Evolutionary conservation across 2,888 invertebrate genomes (phyloP).

Genomic region (Pollenia amentaria): DNA sequence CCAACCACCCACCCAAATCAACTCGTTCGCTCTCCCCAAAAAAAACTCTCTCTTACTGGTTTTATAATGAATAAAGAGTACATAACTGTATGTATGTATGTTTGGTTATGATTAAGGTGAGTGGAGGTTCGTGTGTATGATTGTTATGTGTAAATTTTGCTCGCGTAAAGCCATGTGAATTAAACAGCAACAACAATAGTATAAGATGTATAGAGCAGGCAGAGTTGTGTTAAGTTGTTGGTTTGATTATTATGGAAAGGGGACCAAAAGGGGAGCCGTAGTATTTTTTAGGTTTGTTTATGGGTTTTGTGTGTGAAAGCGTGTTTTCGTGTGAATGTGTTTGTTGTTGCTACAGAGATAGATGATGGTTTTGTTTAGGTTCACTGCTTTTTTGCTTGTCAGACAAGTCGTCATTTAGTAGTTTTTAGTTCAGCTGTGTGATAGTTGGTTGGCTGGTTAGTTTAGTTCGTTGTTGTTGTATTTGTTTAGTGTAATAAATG

Average conservation of each 20-base stretch:
- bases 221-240: constrained; percentile 50
- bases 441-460: no score
- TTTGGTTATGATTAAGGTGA: not conserved
- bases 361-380: constrained; percentile 69
- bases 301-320: constrained; percentile 18
- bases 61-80: constrained; percentile 39
- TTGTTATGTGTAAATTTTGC: constrained; percentile 36
- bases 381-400: constrained; percentile 69
- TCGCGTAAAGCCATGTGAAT: constrained; percentile 61
- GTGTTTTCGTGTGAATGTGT: not conserved
- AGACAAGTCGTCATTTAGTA: constrained; percentile 69
- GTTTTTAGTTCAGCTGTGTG: constrained; percentile 58
- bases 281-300: constrained; percentile 40
- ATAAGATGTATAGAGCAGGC: constrained; percentile 31
- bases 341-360: constrained; percentile 41
- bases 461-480: constrained; percentile 1
- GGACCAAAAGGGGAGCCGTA: constrained; percentile 18
- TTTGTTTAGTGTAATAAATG: constrained; percentile 44
- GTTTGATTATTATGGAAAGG: not conserved
- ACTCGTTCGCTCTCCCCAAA: constrained; percentile 1
- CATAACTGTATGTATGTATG: constrained; percentile 11
- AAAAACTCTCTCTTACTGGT: constrained; percentile 47
- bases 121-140: constrained; percentile 9
- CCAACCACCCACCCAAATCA: constrained; percentile 44
- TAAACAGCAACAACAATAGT: constrained; percentile 21